Percentiles rank a stretch among this genome's conserved stretches.
phyloP scores from a whole-genome alignment of 2,113 vertebrate genomes.

The Xerus inauris region DNA sequence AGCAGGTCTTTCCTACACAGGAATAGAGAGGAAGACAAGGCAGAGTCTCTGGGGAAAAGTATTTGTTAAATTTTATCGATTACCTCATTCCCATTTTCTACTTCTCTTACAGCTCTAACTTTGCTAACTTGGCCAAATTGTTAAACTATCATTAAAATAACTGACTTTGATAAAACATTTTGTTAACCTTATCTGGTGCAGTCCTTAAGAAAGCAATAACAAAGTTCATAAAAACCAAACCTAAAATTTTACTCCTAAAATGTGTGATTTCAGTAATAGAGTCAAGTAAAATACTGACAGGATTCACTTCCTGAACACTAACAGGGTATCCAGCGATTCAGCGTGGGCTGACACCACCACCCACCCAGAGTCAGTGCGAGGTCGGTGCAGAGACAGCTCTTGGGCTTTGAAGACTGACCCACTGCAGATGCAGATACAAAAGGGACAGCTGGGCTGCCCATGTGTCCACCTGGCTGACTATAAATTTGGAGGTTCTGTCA shows the following conservation, averaged over 20 bases:
- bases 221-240: background rate
- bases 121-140: background rate
- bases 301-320: background rate
- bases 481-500: background rate
- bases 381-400: too few relatives aligned
- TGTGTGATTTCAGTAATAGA: background rate
- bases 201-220: slow-evolving; percentile 23
- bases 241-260: background rate
- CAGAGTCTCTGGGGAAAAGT: background rate
- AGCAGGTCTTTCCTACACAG: background rate
- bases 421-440: background rate
- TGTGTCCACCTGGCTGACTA: background rate
- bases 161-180: background rate
- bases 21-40: background rate
- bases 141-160: background rate
- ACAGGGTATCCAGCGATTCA: background rate
- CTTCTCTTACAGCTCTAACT: background rate
- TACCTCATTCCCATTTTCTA: background rate
- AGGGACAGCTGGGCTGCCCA: background rate
- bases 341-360: background rate
- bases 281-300: background rate
- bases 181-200: background rate
- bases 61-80: background rate
- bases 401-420: background rate
- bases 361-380: too few relatives aligned